Conservation (phyloP, 2,797 vertebrate genomes). For the Denticeps clupeoides region DNA sequence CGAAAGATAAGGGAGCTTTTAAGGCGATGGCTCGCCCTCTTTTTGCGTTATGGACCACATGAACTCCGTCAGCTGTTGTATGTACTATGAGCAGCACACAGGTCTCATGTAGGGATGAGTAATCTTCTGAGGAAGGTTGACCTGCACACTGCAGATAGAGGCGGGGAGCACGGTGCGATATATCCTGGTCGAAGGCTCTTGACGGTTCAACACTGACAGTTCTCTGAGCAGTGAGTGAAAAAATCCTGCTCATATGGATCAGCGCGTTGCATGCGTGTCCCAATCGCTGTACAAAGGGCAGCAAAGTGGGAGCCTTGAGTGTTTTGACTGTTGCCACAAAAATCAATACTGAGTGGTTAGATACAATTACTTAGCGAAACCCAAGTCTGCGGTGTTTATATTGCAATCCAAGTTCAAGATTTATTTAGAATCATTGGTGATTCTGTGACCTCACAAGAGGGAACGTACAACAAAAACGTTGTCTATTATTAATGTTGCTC, state of each 20-base stretch:
- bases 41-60: no score
- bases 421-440: not conserved
- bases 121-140: conserved; percentile 11
- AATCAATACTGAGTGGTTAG: conserved; percentile 22
- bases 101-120: not conserved
- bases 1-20: no score
- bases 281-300: no score
- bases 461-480: not conserved
- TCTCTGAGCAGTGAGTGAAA: not conserved
- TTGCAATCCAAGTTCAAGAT: not conserved
- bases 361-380: conserved; percentile 16
- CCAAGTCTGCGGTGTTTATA: conserved; percentile 22
- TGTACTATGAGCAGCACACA: not conserved
- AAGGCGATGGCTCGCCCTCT: no score
- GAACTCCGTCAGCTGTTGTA: not conserved
- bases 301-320: conserved; percentile 13
- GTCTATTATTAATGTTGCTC: no score
- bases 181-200: not conserved
- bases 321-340: conserved; percentile 15
- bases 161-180: conserved; percentile 8
- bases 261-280: no score
- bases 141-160: conserved; percentile 19
- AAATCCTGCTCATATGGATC: no score
- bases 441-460: not conserved
- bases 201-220: not conserved